Evolutionary conservation across 2,888 invertebrate genomes (phyloP), one percentile per base, ranked within the genome.

Genomic region (Hyposoter dolosus): DNA sequence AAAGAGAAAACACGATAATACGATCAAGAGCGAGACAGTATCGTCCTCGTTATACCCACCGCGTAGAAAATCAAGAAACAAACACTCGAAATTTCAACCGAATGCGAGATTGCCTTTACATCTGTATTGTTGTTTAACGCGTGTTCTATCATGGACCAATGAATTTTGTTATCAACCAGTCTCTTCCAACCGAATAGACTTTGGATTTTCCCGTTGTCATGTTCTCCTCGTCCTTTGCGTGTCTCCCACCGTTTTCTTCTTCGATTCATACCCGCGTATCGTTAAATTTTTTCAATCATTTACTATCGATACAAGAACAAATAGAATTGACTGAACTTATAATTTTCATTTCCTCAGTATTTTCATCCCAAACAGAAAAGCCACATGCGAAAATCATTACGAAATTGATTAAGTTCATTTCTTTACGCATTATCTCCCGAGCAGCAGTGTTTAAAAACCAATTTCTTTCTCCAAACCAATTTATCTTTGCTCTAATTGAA

Each of bases 61-160:
- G 56, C 53, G 68, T 69, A 76, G 68, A 78, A 76, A 75, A 76
- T 82, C 45, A 47, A 76, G 68, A 76, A 82, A 68, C 75, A 60
- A 69, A 79, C 45, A 19, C 35, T 68, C 9, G 75, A 60, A 75
- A 76, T 76, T 80, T 80, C 56, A 63, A 50, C 40, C 47, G 60
- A 32, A 45, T 65, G 53, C 72, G 47, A 32, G 71, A 80, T 66
- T 56, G 19, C 65, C 32, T 23, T 60, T 35, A 75, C 75, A 75
- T 69, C 19, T 66, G 74, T 68, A 69, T 69, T 56, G 45, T 65
- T 72, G 68, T 77, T 43, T 43, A 74, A 63, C 75, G 74, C 75
- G 78, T 80, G 85, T 80, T 69, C 47, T 65, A 72, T 83, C 81
- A 86, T 83, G 86, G 83, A 72, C 69, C 74, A 83, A 86, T 47